Evolutionary conservation across 2,113 vertebrate genomes (phyloP).

Genomic region (Anthoscopus minutus): DNA sequence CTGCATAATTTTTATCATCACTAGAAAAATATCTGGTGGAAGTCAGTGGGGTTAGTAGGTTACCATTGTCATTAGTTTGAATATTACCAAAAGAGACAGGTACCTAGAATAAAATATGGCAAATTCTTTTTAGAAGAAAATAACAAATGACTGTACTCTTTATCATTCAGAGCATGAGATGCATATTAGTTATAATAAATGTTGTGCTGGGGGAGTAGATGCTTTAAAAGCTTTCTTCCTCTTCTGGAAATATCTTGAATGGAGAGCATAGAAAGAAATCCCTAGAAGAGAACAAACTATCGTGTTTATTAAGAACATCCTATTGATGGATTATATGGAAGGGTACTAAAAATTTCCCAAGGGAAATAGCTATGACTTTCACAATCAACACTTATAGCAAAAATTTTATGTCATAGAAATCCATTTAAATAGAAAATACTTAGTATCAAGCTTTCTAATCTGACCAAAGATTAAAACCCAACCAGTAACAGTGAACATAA

Average conservation of each 20-base stretch:
- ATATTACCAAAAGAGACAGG: slow-evolving; percentile 24
- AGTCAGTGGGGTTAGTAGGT: slow-evolving; percentile 16
- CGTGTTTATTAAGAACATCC: slow-evolving; percentile 63
- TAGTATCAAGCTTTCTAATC: slow-evolving; percentile 44
- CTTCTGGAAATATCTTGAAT: slow-evolving; percentile 48
- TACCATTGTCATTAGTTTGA: slow-evolving; percentile 29
- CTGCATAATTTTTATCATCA: neutral
- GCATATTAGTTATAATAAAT: slow-evolving; percentile 51
- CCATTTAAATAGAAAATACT: slow-evolving; percentile 46
- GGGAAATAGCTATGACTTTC: slow-evolving; percentile 51
- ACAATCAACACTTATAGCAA: slow-evolving; percentile 46
- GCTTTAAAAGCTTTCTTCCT: slow-evolving; percentile 53
- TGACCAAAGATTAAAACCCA: slow-evolving; percentile 25
- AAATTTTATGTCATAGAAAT: slow-evolving; percentile 36
- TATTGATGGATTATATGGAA: slow-evolving; percentile 67
- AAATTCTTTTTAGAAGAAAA: slow-evolving; percentile 48
- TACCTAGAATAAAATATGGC: slow-evolving; percentile 19
- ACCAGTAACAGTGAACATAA: slow-evolving; percentile 27
- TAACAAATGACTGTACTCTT: slow-evolving; percentile 16
- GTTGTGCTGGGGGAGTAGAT: neutral
- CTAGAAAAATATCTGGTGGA: slow-evolving; percentile 22
- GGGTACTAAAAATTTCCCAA: slow-evolving; percentile 48
- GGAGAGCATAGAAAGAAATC: slow-evolving; percentile 30
- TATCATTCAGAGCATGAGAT: slow-evolving; percentile 30
- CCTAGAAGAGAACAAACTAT: slow-evolving; percentile 60